Conservation (phyloP, 1,140 invertebrate genomes). For the Chionoecetes opilio region DNA sequence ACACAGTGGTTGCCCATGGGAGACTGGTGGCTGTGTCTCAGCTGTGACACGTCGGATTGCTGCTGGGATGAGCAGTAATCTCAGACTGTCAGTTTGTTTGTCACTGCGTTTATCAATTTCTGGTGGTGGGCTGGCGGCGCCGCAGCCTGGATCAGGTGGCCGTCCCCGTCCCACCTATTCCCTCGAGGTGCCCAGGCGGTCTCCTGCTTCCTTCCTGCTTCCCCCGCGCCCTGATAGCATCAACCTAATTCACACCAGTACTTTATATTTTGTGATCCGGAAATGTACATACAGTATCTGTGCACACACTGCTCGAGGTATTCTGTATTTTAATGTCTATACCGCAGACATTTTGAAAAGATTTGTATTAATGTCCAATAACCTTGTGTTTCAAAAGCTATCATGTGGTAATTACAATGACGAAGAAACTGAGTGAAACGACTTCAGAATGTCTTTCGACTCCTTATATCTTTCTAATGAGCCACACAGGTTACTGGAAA, state of each 20-base stretch:
- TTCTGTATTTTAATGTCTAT: too few species aligned
- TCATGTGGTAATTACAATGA: background rate
- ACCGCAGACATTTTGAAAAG: too few species aligned
- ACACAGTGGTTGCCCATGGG: constrained; percentile 43
- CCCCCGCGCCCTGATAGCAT: background rate
- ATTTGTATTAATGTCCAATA: too few species aligned
- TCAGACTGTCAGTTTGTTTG: constrained; percentile 78
- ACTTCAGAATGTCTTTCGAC: background rate
- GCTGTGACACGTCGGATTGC: constrained; percentile 77
- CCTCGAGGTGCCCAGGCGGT: background rate
- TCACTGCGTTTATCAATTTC: constrained; percentile 80
- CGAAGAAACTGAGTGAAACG: background rate
- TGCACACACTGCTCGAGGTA: background rate
- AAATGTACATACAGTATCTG: background rate
- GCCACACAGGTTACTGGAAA: background rate
- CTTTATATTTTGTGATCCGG: background rate
- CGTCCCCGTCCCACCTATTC: background rate
- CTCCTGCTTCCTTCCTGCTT: background rate
- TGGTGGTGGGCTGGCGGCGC: constrained; percentile 59
- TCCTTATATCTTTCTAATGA: too few species aligned
- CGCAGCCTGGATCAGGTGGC: constrained; percentile 12
- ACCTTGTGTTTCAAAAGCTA: background rate
- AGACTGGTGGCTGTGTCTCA: constrained; percentile 68
- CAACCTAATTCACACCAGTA: background rate
- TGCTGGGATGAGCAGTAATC: constrained; percentile 78